Evolutionary conservation across 1,140 invertebrate genomes (phyloP), one percentile per base, ranked within the genome.

Genomic region (Leguminivora glycinivorella): DNA sequence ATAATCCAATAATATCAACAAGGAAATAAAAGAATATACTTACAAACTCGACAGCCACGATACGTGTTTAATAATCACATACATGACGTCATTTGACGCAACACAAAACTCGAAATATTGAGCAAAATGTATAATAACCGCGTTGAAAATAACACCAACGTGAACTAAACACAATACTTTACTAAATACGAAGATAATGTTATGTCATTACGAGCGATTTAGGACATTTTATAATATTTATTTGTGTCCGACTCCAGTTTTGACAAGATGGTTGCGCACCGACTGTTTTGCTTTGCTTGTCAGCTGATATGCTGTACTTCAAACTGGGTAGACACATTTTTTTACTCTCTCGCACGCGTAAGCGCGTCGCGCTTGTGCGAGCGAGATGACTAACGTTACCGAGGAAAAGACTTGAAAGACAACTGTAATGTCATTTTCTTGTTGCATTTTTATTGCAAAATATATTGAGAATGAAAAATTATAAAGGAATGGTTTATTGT

Each of bases 271-370:
- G 90, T 92, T 87, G 91, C 90, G 89, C 85, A 91, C 92, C 90
- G 87, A 92, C 90, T 92, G 92, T 92, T 92, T 92, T 92, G 92
- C 91, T 92, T 92, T 92, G 90, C 84, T 90, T 91, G 91, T 92
- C 92, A 92, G 92, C 92, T 92, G 90, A 92, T 92, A 92, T 85
- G 82, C 81, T 89, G 72, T 75, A 77, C 72, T 88, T 84, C 71
- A 83, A 84, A 81, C 79, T 77, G 72, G 82, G 78, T 66, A 70
- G 69, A 73, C 75, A 70, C 71, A 74, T 76, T 52, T 22, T 69
- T 31, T 73, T 12, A 82, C 76, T 83, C 78, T 60, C 70, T 87
- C 69, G 73, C 40, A 43, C 68, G 38, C 47, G n/a, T 3, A 1
- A 29, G 10, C 12, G 40, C 9, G 1, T 14, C 24, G 63, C 2